phyloP scores from a whole-genome alignment of 2,888 invertebrate species.

The Liopterus haemorrhoidalis region DNA sequence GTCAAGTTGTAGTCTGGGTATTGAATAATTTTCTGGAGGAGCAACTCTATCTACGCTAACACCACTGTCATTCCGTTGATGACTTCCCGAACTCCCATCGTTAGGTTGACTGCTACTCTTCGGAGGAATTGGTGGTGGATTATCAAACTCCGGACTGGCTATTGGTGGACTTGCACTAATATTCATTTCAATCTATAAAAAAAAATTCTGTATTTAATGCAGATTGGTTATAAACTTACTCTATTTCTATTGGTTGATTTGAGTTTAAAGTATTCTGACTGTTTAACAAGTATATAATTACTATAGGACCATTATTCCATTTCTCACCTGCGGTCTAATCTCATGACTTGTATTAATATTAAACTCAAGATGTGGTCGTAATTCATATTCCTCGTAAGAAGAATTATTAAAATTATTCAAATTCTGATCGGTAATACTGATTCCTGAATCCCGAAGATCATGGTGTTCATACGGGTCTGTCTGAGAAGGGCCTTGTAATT shows the following conservation, averaged over 20 bases:
- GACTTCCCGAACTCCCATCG: conserved; percentile 28
- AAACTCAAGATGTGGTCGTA: conserved; percentile 40
- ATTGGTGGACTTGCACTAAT: conserved; percentile 40
- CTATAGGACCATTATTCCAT: too few relatives aligned
- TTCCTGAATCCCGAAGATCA: conserved; percentile 53
- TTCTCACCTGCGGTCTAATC: too few relatives aligned
- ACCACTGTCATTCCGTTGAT: conserved; percentile 32
- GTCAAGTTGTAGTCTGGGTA: conserved; percentile 40
- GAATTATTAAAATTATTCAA: conserved; percentile 45
- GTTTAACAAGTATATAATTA: too few relatives aligned
- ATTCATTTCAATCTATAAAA: too few relatives aligned
- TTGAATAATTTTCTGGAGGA: conserved; percentile 44
- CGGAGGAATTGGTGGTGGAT: conserved; percentile 45
- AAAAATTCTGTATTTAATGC: too few relatives aligned
- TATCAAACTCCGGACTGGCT: conserved; percentile 38
- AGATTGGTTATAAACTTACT: too few relatives aligned
- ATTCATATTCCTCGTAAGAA: conserved; percentile 45
- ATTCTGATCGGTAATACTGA: conserved; percentile 44
- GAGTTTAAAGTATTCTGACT: too few relatives aligned
- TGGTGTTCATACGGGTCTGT: conserved; percentile 38
- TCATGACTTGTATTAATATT: too few relatives aligned
- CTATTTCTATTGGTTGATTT: too few relatives aligned
- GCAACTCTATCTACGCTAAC: conserved; percentile 31
- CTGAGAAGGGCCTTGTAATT: conserved; percentile 39
- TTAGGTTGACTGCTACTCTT: conserved; percentile 32